Evolutionary conservation across 1,140 invertebrate genomes (phyloP).

Genomic region (Bombus vancouverensis): DNA sequence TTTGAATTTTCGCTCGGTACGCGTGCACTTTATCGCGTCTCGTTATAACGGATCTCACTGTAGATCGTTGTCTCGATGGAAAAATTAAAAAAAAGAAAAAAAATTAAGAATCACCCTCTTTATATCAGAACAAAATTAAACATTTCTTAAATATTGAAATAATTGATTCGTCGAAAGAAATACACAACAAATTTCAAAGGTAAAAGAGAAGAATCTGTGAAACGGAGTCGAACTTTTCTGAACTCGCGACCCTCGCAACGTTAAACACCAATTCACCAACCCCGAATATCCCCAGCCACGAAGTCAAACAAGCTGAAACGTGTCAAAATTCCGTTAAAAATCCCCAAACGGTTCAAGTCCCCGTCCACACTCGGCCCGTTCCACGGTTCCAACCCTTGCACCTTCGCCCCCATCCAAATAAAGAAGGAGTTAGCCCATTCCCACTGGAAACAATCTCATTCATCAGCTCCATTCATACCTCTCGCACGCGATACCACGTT

Average conservation of each 20-base stretch:
- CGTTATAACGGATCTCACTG: too few species aligned
- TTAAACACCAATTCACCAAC: not conserved
- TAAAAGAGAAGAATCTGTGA: not conserved
- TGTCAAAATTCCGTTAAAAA: not conserved
- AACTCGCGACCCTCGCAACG: not conserved
- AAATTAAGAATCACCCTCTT: too few species aligned
- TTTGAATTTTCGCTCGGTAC: too few species aligned
- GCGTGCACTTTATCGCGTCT: too few species aligned
- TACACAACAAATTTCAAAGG: not conserved
- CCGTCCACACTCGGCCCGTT: not conserved
- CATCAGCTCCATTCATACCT: not conserved
- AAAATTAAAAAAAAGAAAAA: too few species aligned
- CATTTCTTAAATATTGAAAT: too few species aligned
- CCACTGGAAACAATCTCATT: conserved; percentile 7
- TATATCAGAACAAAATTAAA: not conserved
- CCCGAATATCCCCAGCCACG: not conserved
- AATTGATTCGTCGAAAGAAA: not conserved
- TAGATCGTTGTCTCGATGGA: too few species aligned
- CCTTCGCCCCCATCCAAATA: not conserved
- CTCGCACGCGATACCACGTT: not conserved
- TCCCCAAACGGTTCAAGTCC: not conserved
- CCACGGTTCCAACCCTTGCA: not conserved
- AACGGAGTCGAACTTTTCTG: not conserved
- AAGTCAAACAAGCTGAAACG: not conserved
- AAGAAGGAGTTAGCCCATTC: not conserved